These are phyloP conservation scores for Cyclopterus lumpus DNA, from an alignment of 2,797 vertebrate genomes.

Conservation along the genomic window DNA sequence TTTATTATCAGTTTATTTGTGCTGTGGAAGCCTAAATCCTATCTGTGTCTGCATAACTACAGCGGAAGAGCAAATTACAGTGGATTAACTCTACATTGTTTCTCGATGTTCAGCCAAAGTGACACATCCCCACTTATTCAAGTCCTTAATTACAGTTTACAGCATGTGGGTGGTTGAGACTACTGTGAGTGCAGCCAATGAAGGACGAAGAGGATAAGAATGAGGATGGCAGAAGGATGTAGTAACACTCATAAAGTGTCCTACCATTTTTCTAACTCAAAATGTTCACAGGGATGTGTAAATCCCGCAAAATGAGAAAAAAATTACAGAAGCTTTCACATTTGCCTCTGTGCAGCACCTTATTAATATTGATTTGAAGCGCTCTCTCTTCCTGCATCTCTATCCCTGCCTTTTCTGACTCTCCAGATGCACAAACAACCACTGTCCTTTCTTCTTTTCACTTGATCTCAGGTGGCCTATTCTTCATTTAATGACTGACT, in stretches of 20 bases:
- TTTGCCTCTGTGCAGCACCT: slow-evolving; percentile 31
- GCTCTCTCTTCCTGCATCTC: slow-evolving; percentile 17
- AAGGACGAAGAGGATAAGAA: slow-evolving; percentile 34
- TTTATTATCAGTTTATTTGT: slow-evolving; percentile 44
- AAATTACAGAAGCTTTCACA: slow-evolving; percentile 3
- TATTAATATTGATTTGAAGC: slow-evolving; percentile 24
- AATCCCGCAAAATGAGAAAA: slow-evolving; percentile 15
- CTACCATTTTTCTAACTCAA: slow-evolving; percentile 29
- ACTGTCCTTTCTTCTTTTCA: slow-evolving; percentile 40
- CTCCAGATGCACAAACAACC: slow-evolving; percentile 47
- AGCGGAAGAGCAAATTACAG: slow-evolving; percentile 70
- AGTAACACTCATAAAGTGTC: slow-evolving; percentile 21
- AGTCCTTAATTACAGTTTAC: slow-evolving; percentile 80
- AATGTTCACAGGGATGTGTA: slow-evolving; percentile 30
- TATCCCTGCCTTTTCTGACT: slow-evolving; percentile 34
- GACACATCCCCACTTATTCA: slow-evolving; percentile 74
- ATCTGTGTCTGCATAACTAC: slow-evolving; percentile 30
- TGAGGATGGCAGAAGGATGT: slow-evolving; percentile 46
- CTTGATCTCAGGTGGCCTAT: slow-evolving; percentile 67
- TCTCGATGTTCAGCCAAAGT: slow-evolving; percentile 55
- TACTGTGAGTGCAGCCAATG: slow-evolving; percentile 52
- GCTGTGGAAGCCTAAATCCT: slow-evolving; percentile 30
- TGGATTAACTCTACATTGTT: slow-evolving; percentile 74
- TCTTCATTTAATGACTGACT: slow-evolving; percentile 74
- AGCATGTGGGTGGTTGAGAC: slow-evolving; percentile 66